Base-by-base conservation (phyloP, 2,797 vertebrate genomes). In the Cetoscarus ocellatus region DNA sequence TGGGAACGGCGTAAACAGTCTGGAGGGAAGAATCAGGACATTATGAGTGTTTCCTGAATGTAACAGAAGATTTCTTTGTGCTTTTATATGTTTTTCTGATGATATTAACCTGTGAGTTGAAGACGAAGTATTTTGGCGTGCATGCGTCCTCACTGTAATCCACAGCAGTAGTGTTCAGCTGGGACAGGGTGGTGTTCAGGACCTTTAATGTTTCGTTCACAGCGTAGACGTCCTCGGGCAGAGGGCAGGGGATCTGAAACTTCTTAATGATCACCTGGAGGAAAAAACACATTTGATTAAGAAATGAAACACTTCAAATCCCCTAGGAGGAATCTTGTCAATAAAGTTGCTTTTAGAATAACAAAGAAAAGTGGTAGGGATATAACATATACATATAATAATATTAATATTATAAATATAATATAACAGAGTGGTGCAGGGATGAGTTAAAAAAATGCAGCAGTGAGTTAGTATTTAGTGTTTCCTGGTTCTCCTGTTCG, bases 1-100 rank as follows among this genome's bases (percentile, higher is more conserved):
- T 99, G 19, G 98, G 98, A 61, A 99, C 92, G 14, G 98, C 97
- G 47, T 99, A 99, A 44, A 98, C 97, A 0, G 98, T 99, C 98
- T 99, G 87, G 1, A 34, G 27, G 11, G 13, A 36, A 10, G 36
- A 3, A 27, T 34, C 3, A 38, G 1, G 10, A 6, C 5, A 7
- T 57, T 1, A 39, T 15, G 12, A n/a, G 6, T 44, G 13, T 44
- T 0, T 0, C 10, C 12, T 6, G 60, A 45, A 55, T 11, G 43
- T 39, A 4, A 61, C 3, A 19, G 0, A 4, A 0, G 0, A 12
- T 27, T 57, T 8, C 3, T 4, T 27, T 27, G 27, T 27, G 27
- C 27, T 27, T 27, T 27, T 27, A 27, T 4, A 27, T 2, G 27
- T 27, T 27, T 27, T 27, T 27, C 4, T 27, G 27, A 27, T 27